phyloP scores from a whole-genome alignment of 2,888 invertebrate genomes.

The Sinodicranocentrus sp. region DNA sequence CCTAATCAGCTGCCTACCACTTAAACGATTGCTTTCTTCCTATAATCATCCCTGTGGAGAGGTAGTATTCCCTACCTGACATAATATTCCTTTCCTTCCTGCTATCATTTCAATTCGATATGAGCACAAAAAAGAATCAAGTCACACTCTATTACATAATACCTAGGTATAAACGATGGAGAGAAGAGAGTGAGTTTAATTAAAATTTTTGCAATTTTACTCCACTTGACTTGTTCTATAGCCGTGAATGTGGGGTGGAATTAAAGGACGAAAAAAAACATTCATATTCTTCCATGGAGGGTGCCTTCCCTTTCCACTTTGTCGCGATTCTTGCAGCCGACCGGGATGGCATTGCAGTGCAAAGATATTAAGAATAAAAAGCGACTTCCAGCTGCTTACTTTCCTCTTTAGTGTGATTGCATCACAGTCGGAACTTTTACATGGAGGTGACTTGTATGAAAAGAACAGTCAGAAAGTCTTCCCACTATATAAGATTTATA shows the following conservation, averaged over 20 bases:
- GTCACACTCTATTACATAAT: neutral
- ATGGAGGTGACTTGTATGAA: neutral
- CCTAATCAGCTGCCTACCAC: constrained; percentile 36
- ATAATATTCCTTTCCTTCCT: no score
- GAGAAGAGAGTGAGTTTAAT: constrained; percentile 4
- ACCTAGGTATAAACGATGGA: no score
- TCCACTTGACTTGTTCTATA: constrained; percentile 14
- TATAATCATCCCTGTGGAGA: constrained; percentile 13
- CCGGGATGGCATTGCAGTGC: neutral
- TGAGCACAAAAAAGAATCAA: neutral
- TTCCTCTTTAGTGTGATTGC: constrained; percentile 32
- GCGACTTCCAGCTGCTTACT: constrained; percentile 34
- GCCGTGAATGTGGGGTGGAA: no score
- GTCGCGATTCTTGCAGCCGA: constrained; percentile 12
- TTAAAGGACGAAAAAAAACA: no score
- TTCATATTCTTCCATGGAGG: neutral
- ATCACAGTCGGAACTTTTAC: constrained; percentile 27
- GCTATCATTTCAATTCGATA: neutral
- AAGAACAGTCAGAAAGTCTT: neutral
- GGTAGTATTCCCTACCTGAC: neutral
- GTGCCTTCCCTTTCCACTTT: neutral
- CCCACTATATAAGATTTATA: neutral
- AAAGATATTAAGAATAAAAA: constrained; percentile 18
- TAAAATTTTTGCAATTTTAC: constrained; percentile 32
- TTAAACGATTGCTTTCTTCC: constrained; percentile 27